A percentile compares a stretch with the other conserved stretches of the same genome.
Conservation (phyloP, 2,888 invertebrate species). For the Muschampia plurimacula region DNA sequence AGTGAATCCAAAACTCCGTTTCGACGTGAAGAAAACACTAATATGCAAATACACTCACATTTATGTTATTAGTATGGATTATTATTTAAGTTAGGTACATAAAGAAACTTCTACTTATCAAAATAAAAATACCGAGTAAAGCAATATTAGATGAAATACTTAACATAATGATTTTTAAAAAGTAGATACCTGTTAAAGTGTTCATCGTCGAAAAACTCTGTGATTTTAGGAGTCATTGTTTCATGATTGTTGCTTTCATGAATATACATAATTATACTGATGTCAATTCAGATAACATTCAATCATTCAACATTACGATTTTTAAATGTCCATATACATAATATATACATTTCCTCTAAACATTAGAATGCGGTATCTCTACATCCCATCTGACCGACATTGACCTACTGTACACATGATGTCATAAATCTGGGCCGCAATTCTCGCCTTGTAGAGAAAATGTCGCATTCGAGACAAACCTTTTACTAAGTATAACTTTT, state of each 20-base stretch:
- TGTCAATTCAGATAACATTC: constrained; percentile 12
- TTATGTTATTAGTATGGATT: too few relatives aligned
- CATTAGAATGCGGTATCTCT: constrained; percentile 33
- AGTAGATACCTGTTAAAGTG: too few relatives aligned
- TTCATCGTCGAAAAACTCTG: background rate
- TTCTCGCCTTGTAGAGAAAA: background rate
- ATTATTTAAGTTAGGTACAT: too few relatives aligned
- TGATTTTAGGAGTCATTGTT: background rate
- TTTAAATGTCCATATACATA: too few relatives aligned
- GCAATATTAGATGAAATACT: too few relatives aligned
- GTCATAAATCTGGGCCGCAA: background rate
- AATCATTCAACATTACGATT: constrained; percentile 15
- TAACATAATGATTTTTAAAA: too few relatives aligned
- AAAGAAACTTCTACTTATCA: too few relatives aligned
- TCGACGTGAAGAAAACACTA: too few relatives aligned
- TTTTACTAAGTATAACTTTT: too few relatives aligned
- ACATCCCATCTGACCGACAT: constrained; percentile 38
- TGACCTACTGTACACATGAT: constrained; percentile 26
- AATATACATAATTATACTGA: constrained; percentile 33
- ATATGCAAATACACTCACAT: too few relatives aligned
- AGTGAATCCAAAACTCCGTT: too few relatives aligned
- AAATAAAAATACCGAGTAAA: too few relatives aligned
- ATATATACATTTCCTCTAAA: constrained; percentile 17
- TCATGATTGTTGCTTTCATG: background rate
- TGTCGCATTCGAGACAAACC: background rate